phyloP scores from a whole-genome alignment of 2,888 invertebrate genomes.

The Lumbricus terrestris region DNA sequence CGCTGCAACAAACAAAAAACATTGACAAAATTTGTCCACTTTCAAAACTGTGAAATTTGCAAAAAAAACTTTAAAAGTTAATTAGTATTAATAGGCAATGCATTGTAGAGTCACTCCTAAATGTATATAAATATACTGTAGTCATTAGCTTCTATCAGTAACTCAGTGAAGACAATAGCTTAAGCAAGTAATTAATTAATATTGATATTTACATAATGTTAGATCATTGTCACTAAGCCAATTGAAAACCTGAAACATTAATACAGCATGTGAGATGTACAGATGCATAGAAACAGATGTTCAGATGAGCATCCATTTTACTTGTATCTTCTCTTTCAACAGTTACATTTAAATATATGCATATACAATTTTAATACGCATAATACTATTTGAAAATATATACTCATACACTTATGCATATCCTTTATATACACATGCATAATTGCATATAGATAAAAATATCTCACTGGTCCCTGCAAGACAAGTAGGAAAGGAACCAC shows the following conservation, averaged over 20 bases:
- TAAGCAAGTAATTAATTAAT: background rate
- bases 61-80: background rate
- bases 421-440: background rate
- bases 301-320: too few species aligned
- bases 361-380: background rate
- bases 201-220: background rate
- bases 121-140: background rate
- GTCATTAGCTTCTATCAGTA: background rate
- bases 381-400: background rate
- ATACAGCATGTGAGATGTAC: too few species aligned
- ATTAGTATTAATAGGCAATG: background rate
- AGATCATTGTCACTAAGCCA: background rate
- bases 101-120: background rate
- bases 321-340: too few species aligned
- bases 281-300: too few species aligned
- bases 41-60: background rate
- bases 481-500: too few species aligned
- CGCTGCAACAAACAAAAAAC: conserved; percentile 47
- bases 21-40: background rate
- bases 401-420: background rate
- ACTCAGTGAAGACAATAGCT: background rate
- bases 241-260: background rate
- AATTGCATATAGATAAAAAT: background rate
- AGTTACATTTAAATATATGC: background rate
- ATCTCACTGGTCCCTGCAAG: background rate